Percentiles rank a stretch among this genome's conserved stretches.
Conservation (phyloP, 2,797 vertebrate species). For the Calcarius lapponicus region DNA sequence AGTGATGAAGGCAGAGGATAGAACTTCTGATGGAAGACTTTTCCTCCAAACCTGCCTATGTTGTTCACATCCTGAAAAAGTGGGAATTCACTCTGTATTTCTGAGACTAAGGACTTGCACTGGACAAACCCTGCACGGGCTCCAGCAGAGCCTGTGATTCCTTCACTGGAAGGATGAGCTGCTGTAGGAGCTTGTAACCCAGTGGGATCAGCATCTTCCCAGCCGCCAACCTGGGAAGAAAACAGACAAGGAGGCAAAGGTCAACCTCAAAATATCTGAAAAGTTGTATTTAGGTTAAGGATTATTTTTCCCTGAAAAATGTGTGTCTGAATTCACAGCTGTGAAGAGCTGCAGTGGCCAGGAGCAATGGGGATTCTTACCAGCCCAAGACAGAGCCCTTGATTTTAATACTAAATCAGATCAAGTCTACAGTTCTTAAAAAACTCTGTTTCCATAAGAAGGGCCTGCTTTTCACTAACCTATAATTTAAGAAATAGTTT, state of each 20-base stretch:
- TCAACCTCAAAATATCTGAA: background rate
- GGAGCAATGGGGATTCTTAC: background rate
- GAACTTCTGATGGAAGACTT: background rate
- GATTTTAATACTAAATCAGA: background rate
- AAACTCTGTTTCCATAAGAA: background rate
- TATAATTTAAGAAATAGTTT: conserved; percentile 47
- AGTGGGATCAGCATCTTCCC: background rate
- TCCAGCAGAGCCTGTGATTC: background rate
- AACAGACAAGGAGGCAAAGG: background rate
- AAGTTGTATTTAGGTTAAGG: background rate
- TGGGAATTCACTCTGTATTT: background rate
- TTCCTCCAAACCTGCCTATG: background rate
- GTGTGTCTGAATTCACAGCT: background rate
- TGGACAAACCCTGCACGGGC: background rate
- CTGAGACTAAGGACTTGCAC: background rate
- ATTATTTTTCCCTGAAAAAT: background rate
- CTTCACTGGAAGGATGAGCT: background rate
- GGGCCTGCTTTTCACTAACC: background rate
- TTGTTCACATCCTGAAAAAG: rapidly evolving
- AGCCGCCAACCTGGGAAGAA: background rate
- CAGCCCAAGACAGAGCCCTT: background rate
- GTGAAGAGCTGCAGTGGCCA: background rate
- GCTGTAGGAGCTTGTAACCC: background rate
- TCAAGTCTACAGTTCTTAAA: background rate
- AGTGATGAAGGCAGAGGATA: background rate